A percentile compares a stretch with the other conserved stretches of the same genome.
Evolutionary conservation across 2,888 invertebrate genomes (phyloP).

Genomic region (Lamellibrachia columna): DNA sequence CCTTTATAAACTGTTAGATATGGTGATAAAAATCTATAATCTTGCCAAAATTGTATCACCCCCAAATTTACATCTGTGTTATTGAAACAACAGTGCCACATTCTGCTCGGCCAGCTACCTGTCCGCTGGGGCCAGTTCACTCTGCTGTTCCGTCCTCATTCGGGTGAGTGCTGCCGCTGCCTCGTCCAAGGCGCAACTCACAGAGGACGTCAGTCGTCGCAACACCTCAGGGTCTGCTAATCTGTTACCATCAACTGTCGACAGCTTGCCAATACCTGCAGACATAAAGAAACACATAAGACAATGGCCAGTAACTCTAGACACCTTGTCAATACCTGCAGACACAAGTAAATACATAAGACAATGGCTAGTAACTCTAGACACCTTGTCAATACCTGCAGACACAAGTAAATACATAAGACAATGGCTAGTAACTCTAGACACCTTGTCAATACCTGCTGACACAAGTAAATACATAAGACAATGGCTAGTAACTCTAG

Average conservation of each 20-base stretch:
- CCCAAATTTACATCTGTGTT: constrained; percentile 21
- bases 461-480: too few species aligned
- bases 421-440: too few species aligned
- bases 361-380: too few species aligned
- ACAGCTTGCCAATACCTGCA: constrained; percentile 82
- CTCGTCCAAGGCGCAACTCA: constrained; percentile 94
- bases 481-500: too few species aligned
- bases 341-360: too few species aligned
- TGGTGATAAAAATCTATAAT: too few species aligned
- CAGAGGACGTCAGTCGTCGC: constrained; percentile 85
- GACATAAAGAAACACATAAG: background rate
- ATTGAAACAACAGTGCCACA: background rate
- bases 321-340: too few species aligned
- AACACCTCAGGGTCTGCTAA: constrained; percentile 89
- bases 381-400: too few species aligned
- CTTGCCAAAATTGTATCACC: too few species aligned
- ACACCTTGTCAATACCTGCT: too few species aligned
- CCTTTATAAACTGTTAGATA: too few species aligned
- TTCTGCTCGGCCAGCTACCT: background rate
- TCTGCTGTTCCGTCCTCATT: constrained; percentile 84
- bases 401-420: too few species aligned
- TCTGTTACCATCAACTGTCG: constrained; percentile 72
- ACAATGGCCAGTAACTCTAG: background rate
- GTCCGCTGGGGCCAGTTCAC: constrained; percentile 63
- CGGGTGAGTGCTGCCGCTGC: constrained; percentile 89